Percentiles rank a stretch among this genome's conserved stretches.
phyloP scores from a whole-genome alignment of 2,797 vertebrate species.

The Hydrophis major region DNA sequence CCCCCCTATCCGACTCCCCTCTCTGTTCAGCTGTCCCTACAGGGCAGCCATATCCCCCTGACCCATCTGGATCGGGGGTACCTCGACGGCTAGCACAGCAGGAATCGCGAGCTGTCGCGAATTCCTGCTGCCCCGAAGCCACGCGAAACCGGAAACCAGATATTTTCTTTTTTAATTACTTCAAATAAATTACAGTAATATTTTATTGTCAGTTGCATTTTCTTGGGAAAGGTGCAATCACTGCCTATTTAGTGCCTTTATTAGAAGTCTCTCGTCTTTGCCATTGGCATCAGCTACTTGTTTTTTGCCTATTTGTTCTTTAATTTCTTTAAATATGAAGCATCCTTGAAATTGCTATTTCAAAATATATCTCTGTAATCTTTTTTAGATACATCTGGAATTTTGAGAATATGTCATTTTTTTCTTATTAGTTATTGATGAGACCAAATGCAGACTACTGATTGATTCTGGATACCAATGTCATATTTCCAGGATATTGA shows the following conservation, averaged over 20 bases:
- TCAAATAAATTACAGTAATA: not conserved
- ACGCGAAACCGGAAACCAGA: slow-evolving; percentile 12
- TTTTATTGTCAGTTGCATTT: not conserved
- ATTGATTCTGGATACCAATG: not conserved
- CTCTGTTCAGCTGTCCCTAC: too few species aligned
- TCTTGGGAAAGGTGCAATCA: not conserved
- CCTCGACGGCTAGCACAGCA: too few species aligned
- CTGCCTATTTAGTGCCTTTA: not conserved
- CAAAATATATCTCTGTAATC: not conserved
- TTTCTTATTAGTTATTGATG: not conserved
- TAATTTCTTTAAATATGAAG: not conserved
- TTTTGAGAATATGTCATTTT: not conserved
- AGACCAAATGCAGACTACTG: not conserved
- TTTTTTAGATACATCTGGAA: not conserved
- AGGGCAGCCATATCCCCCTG: too few species aligned
- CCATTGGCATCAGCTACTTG: not conserved
- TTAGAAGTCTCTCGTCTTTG: not conserved
- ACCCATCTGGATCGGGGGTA: too few species aligned
- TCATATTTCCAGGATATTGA: not conserved
- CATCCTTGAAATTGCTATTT: not conserved
- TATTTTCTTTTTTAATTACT: slow-evolving; percentile 44
- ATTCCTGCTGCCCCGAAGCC: too few species aligned
- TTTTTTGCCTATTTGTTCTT: not conserved
- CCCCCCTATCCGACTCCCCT: too few species aligned
- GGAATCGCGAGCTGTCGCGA: too few species aligned